phyloP scores from a whole-genome alignment of 2,888 invertebrate genomes.

The Harpalus rubripes region DNA sequence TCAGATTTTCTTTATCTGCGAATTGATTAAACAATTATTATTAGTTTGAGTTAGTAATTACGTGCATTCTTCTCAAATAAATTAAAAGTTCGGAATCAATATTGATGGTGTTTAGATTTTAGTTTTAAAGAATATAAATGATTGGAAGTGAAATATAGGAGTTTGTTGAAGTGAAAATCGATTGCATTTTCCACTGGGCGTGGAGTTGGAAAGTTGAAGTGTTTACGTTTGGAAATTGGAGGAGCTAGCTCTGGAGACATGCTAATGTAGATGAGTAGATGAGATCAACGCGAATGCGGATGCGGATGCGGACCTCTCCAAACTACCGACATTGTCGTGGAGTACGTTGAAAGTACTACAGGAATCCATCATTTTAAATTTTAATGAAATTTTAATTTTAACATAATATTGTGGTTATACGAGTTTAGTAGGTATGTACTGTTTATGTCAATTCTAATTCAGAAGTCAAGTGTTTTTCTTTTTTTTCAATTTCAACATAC shows the following conservation, averaged over 20 bases:
- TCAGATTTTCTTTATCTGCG: background rate
- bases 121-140: conserved; percentile 33
- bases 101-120: background rate
- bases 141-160: conserved; percentile 15
- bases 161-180: conserved; percentile 25
- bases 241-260: background rate
- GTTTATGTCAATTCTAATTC: no score
- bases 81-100: conserved; percentile 27
- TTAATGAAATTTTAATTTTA: no score
- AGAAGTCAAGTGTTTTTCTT: no score
- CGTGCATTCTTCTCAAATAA: background rate
- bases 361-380: no score
- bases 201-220: conserved; percentile 18
- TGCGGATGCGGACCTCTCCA: background rate
- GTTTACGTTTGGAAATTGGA: conserved; percentile 28
- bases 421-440: no score
- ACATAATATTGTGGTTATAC: no score
- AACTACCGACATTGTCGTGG: no score
- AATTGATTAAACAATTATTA: background rate
- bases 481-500: no score
- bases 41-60: background rate
- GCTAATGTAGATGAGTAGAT: conserved; percentile 16
- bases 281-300: background rate
- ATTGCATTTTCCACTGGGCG: conserved; percentile 10
- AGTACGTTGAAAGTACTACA: no score